Conservation (phyloP, 1,140 invertebrate genomes). For the Adelges cooleyi region DNA sequence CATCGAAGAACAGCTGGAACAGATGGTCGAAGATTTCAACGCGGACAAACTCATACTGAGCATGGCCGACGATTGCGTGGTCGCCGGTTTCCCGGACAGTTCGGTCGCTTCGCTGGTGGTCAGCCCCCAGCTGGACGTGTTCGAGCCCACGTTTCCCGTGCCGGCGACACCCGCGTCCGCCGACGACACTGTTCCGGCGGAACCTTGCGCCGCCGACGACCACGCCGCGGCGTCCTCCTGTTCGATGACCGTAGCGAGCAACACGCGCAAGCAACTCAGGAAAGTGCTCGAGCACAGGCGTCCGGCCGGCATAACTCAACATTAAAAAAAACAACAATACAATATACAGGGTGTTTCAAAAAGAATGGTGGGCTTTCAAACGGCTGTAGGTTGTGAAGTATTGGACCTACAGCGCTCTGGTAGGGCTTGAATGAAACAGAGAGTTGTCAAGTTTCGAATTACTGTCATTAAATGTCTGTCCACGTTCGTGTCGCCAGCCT, state of each 20-base stretch:
- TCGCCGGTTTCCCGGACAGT: background rate
- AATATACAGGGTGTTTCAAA: too few relatives aligned
- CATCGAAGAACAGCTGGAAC: background rate
- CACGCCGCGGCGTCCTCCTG: conserved; percentile 29
- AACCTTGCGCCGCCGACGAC: background rate
- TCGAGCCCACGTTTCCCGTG: conserved; percentile 11
- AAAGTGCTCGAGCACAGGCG: conserved; percentile 31
- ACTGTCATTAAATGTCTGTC: too few relatives aligned
- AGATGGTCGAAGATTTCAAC: background rate
- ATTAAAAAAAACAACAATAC: too few relatives aligned
- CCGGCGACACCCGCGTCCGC: background rate
- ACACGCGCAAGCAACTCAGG: conserved; percentile 34
- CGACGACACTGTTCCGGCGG: background rate
- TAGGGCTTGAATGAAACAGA: too few relatives aligned
- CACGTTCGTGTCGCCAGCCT: too few relatives aligned
- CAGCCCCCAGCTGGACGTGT: conserved; percentile 30
- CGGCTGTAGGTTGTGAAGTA: too few relatives aligned
- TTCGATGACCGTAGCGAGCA: conserved; percentile 36
- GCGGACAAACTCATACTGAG: conserved; percentile 13
- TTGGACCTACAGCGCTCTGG: too few relatives aligned
- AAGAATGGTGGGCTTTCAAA: too few relatives aligned
- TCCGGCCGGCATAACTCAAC: conserved; percentile 6
- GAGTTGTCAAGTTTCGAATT: too few relatives aligned
- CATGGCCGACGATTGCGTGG: conserved; percentile 3
- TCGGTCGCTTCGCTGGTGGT: conserved; percentile 23